Percentiles rank a stretch among this genome's conserved stretches.
Evolutionary conservation across 2,113 vertebrate genomes (phyloP).

Genomic region (Oenanthe melanoleuca): DNA sequence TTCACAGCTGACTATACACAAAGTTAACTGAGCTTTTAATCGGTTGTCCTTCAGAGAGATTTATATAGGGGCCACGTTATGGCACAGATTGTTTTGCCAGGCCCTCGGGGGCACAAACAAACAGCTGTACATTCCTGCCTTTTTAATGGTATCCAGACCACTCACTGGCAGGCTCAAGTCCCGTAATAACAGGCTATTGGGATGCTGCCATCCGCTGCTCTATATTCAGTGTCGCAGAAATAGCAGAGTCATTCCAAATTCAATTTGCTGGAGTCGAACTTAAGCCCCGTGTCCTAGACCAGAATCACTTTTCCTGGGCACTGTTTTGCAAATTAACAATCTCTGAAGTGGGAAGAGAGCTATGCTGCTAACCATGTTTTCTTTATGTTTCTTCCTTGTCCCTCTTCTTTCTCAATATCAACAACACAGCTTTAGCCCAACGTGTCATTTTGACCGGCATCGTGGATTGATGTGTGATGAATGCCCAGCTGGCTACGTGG

Average conservation of each 20-base stretch:
- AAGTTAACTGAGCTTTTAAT: conserved; percentile 5
- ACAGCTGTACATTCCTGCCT: conserved; percentile 75
- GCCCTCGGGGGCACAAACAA: conserved; percentile 50
- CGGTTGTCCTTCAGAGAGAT: conserved; percentile 35
- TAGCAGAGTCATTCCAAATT: conserved; percentile 74
- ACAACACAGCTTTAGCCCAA: conserved; percentile 91
- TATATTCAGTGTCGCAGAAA: conserved; percentile 77
- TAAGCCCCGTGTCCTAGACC: conserved; percentile 69
- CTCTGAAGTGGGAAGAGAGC: conserved; percentile 14
- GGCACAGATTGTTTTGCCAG: conserved; percentile 21
- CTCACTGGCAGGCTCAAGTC: conserved; percentile 70
- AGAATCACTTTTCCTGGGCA: conserved; percentile 22
- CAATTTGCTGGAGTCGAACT: conserved; percentile 63
- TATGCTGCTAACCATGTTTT: conserved; percentile 63
- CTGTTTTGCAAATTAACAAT: conserved; percentile 43
- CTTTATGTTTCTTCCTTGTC: conserved; percentile 65
- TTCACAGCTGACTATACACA: background rate
- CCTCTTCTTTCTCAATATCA: conserved; percentile 62
- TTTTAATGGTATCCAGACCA: conserved; percentile 51
- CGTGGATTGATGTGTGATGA: conserved; percentile 87
- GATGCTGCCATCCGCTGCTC: conserved; percentile 66
- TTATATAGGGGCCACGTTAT: background rate
- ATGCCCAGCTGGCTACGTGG: conserved; percentile 84
- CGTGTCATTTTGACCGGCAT: conserved; percentile 81
- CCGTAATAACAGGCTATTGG: conserved; percentile 71